Base-by-base conservation (phyloP, 37 sponge, comb jelly and placozoan species). In the Halichondria panicea region DNA sequence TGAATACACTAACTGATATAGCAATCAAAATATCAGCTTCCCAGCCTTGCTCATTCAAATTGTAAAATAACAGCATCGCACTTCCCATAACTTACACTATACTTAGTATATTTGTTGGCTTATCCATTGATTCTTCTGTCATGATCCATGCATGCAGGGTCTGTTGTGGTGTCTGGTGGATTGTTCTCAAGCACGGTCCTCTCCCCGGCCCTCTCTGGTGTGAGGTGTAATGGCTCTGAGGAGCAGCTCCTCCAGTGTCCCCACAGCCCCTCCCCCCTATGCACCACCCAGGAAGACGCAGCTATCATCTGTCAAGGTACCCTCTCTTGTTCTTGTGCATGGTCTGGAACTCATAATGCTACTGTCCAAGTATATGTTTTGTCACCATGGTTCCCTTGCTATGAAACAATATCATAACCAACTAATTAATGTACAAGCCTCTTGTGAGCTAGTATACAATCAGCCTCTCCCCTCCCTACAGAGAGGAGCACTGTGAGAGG, bases 261-360 rank as follows among this genome's bases (percentile, higher is more conserved):
- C 18, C 21, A 13, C 33, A 25, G 12, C 11, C 1, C 19, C 6
- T 78, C 69, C 9, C 15, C 4, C 15, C 37, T 38, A 11, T 78
- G 79, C 67, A 7, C 37, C 37, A 34, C 43, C 22, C 21, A 35
- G 6, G 79, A 67, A 50, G 79, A 55, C 55, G 79, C 79, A 40
- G 77, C 50, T 31, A 53, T 76, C 15, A 38, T 76, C 46, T 78
- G 79, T 45, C 79, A 78, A 78, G 55, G 79, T 78, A 4, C 0
- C 24, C 3, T 11, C n/a, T 43, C 13, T n/a, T n/a, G n/a, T n/a
- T n/a, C n/a, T n/a, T n/a, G n/a, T n/a, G n/a, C n/a, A n/a, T n/a
- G n/a, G n/a, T n/a, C n/a, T n/a, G n/a, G n/a, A n/a, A n/a, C n/a
- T n/a, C n/a, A n/a, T n/a, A n/a, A n/a, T n/a, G n/a, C n/a, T n/a